These are phyloP conservation scores for Heliconius cydno DNA, from an alignment of 2,888 invertebrate species.

Conservation along the genomic window DNA sequence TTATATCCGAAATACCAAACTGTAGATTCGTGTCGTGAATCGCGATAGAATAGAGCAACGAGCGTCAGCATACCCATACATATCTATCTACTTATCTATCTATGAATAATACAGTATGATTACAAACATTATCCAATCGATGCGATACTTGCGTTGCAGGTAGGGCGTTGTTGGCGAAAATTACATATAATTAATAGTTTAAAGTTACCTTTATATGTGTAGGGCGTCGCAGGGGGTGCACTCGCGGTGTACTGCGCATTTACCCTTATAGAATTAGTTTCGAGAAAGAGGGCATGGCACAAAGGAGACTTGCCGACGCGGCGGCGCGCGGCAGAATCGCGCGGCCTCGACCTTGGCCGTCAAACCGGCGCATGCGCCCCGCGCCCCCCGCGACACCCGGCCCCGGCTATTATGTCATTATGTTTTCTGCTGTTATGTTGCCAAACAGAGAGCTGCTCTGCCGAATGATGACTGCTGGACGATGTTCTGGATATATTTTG, in stretches of 20 bases:
- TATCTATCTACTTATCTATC: slow-evolving; percentile 39
- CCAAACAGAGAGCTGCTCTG: slow-evolving; percentile 68
- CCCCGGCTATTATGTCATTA: slow-evolving; percentile 82
- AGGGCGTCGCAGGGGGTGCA: slow-evolving; percentile 39
- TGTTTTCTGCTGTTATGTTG: slow-evolving; percentile 72
- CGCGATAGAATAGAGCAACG: slow-evolving; percentile 35
- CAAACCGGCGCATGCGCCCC: slow-evolving; percentile 82
- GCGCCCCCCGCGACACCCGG: slow-evolving; percentile 63
- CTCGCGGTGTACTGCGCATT: slow-evolving; percentile 62
- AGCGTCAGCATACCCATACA: slow-evolving; percentile 31
- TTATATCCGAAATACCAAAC: slow-evolving; percentile 33
- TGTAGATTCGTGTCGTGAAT: slow-evolving; percentile 13
- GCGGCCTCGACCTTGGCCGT: slow-evolving; percentile 82
- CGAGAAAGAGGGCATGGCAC: slow-evolving; percentile 70
- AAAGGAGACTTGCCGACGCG: slow-evolving; percentile 74
- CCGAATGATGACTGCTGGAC: slow-evolving; percentile 62
- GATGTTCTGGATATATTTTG: slow-evolving; percentile 54
- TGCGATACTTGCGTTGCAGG: slow-evolving; percentile 14
- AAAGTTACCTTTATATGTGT: slow-evolving; percentile 59
- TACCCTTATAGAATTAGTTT: slow-evolving; percentile 63
- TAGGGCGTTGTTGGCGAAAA: neutral
- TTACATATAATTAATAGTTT: slow-evolving; percentile 35
- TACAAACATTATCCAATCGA: slow-evolving; percentile 45
- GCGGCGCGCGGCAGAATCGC: slow-evolving; percentile 81
- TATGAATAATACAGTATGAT: slow-evolving; percentile 44